Evolutionary conservation across 2,888 invertebrate genomes (phyloP), one percentile per base, ranked within the genome.

Genomic region (Polymixis flavicincta): DNA sequence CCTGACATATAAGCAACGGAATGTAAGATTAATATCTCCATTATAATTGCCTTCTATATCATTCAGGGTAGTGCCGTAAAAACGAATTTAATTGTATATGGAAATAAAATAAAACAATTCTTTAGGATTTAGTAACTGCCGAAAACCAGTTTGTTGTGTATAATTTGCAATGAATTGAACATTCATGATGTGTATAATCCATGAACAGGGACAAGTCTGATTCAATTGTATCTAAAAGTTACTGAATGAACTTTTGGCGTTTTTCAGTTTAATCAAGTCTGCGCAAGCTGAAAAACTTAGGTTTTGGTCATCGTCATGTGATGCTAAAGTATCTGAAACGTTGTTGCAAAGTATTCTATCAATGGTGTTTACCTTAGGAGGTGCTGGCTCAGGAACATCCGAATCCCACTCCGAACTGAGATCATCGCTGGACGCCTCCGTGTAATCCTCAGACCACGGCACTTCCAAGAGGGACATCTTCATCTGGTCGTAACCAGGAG

Each of bases 391-490:
- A 25, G 97, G 97, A 13, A 97, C 98, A 93, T 98, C 98, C 3
- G 98, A 98, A 92, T 99, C 98, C 98, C 99, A 99, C 91, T 99
- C 99, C 22, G 98, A 98, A 92, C 98, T 98, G 80, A 99, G 97
- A 93, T 99, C 99, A 93, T 99, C 99, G 91, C 98, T 98, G 85
- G 98, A 98, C n/a, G 98, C 98, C 90, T 98, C 98, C 22, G 98
- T 98, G 93, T 98, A 99, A 90, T 99, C 99, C 81, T 97, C 96
- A 50, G 97, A 97, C 96, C 97, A 97, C 0, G 98, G 98, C 85
- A 98, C 98, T 90, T 98, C 97, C 84, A 98, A 93, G 71, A 98
- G 93, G 42, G 98, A 98, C 88, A 97, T 97, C 88, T 98, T 97
- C 96, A 98, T 98, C 92, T 98, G 98, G 83, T 98, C 98, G 90